phyloP scores from a whole-genome alignment of 2,797 vertebrate species.

The Forpus xanthops region DNA sequence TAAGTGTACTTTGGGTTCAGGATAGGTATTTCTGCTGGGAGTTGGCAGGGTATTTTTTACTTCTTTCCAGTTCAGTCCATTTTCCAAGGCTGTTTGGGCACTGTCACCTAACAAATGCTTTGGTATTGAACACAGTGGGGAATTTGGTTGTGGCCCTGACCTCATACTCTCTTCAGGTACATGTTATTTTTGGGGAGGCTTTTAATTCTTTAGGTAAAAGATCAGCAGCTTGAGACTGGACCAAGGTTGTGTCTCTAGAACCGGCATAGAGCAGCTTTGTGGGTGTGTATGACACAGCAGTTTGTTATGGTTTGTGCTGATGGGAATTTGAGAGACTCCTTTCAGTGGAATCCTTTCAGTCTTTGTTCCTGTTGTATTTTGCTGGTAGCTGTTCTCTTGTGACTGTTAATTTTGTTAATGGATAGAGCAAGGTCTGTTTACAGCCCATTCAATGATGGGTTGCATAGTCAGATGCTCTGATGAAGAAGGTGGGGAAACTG shows the following conservation, averaged over 20 bases:
- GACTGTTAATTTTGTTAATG: background rate
- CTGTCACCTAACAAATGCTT: background rate
- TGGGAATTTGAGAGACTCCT: background rate
- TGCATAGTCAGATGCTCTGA: background rate
- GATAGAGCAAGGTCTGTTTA: background rate
- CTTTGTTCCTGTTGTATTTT: background rate
- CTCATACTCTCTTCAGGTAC: background rate
- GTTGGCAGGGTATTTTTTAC: background rate
- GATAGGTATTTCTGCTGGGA: background rate
- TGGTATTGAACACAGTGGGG: background rate
- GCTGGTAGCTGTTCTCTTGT: background rate
- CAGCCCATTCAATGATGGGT: background rate
- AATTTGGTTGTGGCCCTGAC: background rate
- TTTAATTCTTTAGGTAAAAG: background rate
- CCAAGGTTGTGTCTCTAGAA: background rate
- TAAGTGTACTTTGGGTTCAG: background rate
- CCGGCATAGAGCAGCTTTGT: background rate
- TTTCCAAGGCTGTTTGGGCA: background rate
- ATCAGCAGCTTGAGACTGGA: background rate
- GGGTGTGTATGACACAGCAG: background rate
- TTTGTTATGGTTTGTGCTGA: background rate
- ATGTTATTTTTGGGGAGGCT: background rate
- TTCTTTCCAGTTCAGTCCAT: background rate
- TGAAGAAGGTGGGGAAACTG: background rate
- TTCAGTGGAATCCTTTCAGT: background rate